A percentile compares a stretch with the other conserved stretches of the same genome.
phyloP scores from a whole-genome alignment of 2,888 invertebrate genomes.

The Germaria angustata region DNA sequence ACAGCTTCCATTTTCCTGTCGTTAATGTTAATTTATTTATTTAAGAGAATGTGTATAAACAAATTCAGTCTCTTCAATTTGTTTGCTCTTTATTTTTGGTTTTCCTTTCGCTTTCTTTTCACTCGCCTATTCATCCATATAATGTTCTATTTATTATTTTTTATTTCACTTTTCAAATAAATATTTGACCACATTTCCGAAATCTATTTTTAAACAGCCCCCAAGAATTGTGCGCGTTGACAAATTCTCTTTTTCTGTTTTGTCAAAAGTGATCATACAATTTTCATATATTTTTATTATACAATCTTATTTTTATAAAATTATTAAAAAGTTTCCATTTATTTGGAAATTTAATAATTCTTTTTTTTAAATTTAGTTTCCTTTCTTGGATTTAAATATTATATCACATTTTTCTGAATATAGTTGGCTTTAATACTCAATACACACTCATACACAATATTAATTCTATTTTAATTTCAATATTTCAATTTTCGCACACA shows the following conservation, averaged over 20 bases:
- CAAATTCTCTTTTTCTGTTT: background rate
- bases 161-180: conserved; percentile 55
- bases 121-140: conserved; percentile 13
- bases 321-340: background rate
- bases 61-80: background rate
- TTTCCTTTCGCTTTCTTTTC: conserved; percentile 26
- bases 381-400: background rate
- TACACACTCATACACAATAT: conserved; percentile 10
- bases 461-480: conserved; percentile 55
- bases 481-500: conserved; percentile 49
- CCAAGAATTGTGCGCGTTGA: conserved; percentile 29
- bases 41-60: background rate
- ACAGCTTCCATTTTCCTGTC: conserved; percentile 67
- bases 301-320: conserved; percentile 32
- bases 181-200: conserved; percentile 52
- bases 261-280: conserved; percentile 19
- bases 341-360: background rate
- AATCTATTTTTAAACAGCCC: conserved; percentile 57
- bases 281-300: conserved; percentile 42
- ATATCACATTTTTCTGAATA: conserved; percentile 23
- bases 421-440: conserved; percentile 29
- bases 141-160: conserved; percentile 1
- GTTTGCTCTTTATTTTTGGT: background rate
- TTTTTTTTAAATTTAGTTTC: background rate
- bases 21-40: conserved; percentile 49